phyloP scores from a whole-genome alignment of 2,888 invertebrate genomes.

The Sinhomidia bicolor region DNA sequence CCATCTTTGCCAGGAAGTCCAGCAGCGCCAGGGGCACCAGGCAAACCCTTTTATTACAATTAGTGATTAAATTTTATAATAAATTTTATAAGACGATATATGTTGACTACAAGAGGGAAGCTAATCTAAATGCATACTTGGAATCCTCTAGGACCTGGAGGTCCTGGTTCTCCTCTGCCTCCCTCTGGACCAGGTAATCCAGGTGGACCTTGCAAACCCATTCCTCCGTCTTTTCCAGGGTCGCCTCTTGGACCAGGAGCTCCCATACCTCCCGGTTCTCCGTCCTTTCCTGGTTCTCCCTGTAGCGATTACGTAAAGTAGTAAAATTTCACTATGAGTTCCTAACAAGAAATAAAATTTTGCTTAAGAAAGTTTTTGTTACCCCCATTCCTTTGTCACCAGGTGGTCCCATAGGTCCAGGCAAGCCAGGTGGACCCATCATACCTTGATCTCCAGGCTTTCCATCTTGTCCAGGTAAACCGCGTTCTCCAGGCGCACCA shows the following conservation, averaged over 20 bases:
- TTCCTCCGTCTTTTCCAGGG: constrained; percentile 85
- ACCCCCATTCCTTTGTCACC: constrained; percentile 87
- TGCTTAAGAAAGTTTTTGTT: not conserved
- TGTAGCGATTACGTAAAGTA: constrained; percentile 36
- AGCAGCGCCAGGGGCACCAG: constrained; percentile 87
- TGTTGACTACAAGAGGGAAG: too few species aligned
- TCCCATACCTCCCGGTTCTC: constrained; percentile 90
- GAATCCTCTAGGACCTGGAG: constrained; percentile 87
- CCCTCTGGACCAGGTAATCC: constrained; percentile 93
- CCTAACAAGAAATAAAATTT: too few species aligned
- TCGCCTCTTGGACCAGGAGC: constrained; percentile 88
- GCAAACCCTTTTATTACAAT: constrained; percentile 85
- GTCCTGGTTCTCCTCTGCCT: constrained; percentile 88
- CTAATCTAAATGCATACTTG: constrained; percentile 89
- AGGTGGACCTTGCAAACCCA: constrained; percentile 84
- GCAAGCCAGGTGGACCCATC: constrained; percentile 90
- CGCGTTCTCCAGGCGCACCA: constrained; percentile 82
- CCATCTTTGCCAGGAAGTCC: constrained; percentile 85
- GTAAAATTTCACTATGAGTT: too few species aligned
- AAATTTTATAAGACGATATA: too few species aligned
- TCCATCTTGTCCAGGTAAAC: constrained; percentile 87
- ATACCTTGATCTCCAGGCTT: constrained; percentile 90
- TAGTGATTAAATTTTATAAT: too few species aligned
- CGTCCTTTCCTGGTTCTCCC: constrained; percentile 91
- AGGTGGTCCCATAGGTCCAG: constrained; percentile 88